Evolutionary conservation across 2,797 vertebrate species (phyloP).

Genomic region (Coendou prehensilis): DNA sequence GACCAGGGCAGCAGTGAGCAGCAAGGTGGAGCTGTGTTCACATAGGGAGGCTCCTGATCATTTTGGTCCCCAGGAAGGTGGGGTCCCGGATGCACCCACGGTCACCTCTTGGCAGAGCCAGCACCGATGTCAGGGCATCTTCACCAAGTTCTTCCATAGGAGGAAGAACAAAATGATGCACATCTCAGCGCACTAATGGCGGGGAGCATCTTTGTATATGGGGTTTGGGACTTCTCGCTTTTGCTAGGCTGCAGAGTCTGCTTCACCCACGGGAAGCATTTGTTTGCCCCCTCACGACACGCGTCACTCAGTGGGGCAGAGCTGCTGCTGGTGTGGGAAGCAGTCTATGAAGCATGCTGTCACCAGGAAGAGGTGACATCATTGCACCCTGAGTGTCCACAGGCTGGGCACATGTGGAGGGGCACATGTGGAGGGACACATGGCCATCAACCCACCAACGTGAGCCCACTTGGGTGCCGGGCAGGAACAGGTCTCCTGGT

Average conservation of each 20-base stretch:
- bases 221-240: fast-evolving
- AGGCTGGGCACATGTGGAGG: background rate
- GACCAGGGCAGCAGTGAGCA: fast-evolving
- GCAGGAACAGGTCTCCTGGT: too few relatives aligned
- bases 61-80: too few relatives aligned
- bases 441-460: too few relatives aligned
- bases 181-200: fast-evolving
- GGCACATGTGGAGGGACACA: background rate
- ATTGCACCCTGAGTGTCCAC: background rate
- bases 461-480: too few relatives aligned
- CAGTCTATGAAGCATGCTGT: background rate
- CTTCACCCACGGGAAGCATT: fast-evolving
- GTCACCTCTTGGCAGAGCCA: background rate
- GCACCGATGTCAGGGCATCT: too few relatives aligned
- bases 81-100: background rate
- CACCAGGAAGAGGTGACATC: background rate
- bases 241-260: too few relatives aligned
- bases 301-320: fast-evolving
- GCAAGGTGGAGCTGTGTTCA: background rate
- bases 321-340: background rate
- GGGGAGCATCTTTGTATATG: background rate
- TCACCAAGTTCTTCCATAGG: fast-evolving
- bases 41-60: fast-evolving
- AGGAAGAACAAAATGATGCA: background rate
- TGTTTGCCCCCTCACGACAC: background rate